These are phyloP conservation scores for Drosophila neocordata DNA, from an alignment of 1,140 invertebrate species.

Conservation along the genomic window DNA sequence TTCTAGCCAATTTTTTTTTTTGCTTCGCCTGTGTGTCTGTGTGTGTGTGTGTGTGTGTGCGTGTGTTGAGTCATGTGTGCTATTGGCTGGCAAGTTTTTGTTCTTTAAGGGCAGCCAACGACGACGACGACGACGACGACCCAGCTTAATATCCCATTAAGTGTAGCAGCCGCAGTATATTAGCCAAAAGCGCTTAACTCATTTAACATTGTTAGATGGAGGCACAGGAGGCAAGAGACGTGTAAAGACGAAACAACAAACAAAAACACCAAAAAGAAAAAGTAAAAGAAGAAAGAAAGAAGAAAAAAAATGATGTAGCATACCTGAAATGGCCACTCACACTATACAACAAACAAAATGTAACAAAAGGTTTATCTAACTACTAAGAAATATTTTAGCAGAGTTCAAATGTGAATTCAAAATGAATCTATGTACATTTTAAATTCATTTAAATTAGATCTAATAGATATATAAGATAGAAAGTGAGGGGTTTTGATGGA, in stretches of 20 bases:
- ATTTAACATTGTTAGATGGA: conserved; percentile 40
- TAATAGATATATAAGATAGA: no score
- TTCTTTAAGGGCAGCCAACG: conserved; percentile 15
- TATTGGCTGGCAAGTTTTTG: conserved; percentile 69
- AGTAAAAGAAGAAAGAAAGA: not conserved
- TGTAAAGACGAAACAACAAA: not conserved
- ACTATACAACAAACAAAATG: not conserved
- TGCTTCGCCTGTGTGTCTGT: conserved; percentile 1
- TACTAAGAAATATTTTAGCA: no score
- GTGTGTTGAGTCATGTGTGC: conserved; percentile 78
- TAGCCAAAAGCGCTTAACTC: conserved; percentile 55
- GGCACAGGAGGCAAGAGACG: not conserved
- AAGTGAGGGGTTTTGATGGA: no score
- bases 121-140: conserved; percentile 15
- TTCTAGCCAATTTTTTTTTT: conserved; percentile 13
- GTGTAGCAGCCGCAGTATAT: conserved; percentile 55
- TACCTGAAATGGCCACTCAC: not conserved
- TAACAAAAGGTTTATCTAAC: no score
- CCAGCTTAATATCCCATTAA: conserved; percentile 70
- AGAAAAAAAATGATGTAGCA: not conserved
- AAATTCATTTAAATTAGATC: no score
- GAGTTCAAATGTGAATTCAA: no score
- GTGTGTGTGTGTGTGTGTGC: conserved; percentile 48
- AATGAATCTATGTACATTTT: no score
- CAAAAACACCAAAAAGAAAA: not conserved